A percentile compares a stretch with the other conserved stretches of the same genome.
phyloP scores from a whole-genome alignment of 2,113 vertebrate genomes.

The Rafetus swinhoei region DNA sequence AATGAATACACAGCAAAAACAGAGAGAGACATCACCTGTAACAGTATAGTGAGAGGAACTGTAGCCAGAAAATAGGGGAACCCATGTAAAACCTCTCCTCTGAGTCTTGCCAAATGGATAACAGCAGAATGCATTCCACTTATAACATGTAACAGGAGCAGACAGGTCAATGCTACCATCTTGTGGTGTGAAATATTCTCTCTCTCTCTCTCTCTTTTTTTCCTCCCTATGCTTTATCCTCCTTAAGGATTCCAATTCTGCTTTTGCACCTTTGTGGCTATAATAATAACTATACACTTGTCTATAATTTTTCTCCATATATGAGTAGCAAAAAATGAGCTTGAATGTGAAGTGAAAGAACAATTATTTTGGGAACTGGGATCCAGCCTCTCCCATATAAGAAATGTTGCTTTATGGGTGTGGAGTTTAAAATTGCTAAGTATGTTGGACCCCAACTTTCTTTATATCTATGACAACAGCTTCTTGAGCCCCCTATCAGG shows the following conservation, averaged over 20 bases:
- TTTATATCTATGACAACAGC: neutral
- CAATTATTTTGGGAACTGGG: neutral
- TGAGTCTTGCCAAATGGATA: neutral
- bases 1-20: neutral
- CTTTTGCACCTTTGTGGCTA: neutral
- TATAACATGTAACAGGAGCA: neutral
- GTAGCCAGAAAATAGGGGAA: neutral
- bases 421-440: neutral
- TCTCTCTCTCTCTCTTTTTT: neutral
- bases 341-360: neutral
- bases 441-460: neutral
- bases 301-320: neutral
- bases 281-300: neutral
- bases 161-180: neutral
- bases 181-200: neutral
- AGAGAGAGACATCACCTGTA: neutral
- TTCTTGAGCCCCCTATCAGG: neutral
- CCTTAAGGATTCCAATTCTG: neutral
- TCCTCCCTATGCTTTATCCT: neutral
- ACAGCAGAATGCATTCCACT: neutral
- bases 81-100: neutral
- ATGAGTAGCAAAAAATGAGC: neutral
- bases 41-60: neutral
- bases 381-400: neutral
- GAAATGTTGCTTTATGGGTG: neutral